Evolutionary conservation across 1,140 invertebrate species (phyloP), one percentile per base, ranked within the genome.

Genomic region (Paraescarpia echinospica): DNA sequence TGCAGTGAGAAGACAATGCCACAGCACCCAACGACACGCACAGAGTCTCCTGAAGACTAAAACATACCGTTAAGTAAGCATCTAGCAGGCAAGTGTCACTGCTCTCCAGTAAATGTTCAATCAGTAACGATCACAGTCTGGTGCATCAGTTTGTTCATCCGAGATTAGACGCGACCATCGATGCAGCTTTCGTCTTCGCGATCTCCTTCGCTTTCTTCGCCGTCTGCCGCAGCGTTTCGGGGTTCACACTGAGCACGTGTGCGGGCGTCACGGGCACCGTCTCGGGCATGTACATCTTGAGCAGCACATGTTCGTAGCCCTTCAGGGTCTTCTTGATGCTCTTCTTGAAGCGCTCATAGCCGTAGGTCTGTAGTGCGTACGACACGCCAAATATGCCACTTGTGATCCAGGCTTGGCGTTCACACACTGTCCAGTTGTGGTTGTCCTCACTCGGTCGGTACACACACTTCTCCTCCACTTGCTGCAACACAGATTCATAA

Each of bases 351-450:
- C 98, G 96, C 90, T 99, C 98, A 91, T 98, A 96, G 18, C 98
- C 98, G 96, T 99, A 99, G 2, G 98, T 97, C 94, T 98, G 97
- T 91, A 99, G 98, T 0, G 98, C 97, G 90, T 97, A 96, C n/a
- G 98, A 97, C 94, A 99, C 98, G 34, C 98, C 98, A 95, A 97
- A 97, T 18, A 99, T 97, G 2, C 92, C 91, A 31, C 98, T 98
- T 94, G 98, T 98, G 35, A 99, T 97, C 97, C 98, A 98, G 0
- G 98, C 98, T 1, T 97, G 97, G 93, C 98, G 97, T 89, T 97
- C 96, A 14, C 98, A 98, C 35, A 98, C 95, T 5, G 98, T 99
- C 96, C 97, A 97, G 14, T 97, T 97, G 14, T 97, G 96, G 95
- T 98, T 97, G 90, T 97, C 97, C 9, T 97, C 97, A 93, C 97